Evolutionary conservation across 2,113 vertebrate species (phyloP), one percentile per base, ranked within the genome.

Genomic region (Malurus cyaneus): DNA sequence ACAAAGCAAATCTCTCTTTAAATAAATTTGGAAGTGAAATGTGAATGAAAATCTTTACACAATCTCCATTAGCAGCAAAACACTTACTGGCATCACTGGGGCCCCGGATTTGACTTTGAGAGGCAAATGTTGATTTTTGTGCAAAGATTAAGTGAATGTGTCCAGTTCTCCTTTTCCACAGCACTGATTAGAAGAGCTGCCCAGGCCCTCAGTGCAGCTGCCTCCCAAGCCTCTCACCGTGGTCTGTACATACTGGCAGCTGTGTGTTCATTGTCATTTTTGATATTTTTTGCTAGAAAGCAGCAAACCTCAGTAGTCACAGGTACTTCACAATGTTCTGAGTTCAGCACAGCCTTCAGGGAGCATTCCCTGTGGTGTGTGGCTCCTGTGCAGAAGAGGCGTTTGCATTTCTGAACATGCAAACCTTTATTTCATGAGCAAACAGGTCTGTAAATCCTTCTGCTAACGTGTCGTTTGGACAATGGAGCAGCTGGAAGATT

Each of bases 401-500:
- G 0, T 73, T 81, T 95, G 81, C 85, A 34, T 93, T 95, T 95
- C 88, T 88, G 61, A 86, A 86, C 76, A 60, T 80, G 67, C 59
- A 95, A 2, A 71, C 50, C 56, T 95, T 80, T 72, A 86, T 83
- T 91, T 77, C 56, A 6, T 88, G 41, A 60, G 74, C 89, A 74
- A 93, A 86, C 71, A 28, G 20, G 62, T 83, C 82, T 90, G 74
- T 66, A 94, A 94, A 88, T 86, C 72, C 80, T 73, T 44, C 69
- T 86, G 90, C 85, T 78, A 44, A 67, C 19, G 10, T 65, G 89
- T 83, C 67, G 19, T 42, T 56, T 29, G 18, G 81, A 89, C 84
- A 89, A 66, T 73, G 54, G 66, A 83, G 87, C 92, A 95, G 85
- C 93, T 96, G 84, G 86, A 92, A 83, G 79, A 50, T 65, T n/a